Percentiles rank a stretch among this genome's conserved stretches.
These are phyloP conservation scores for Heliconius hermathena DNA, from an alignment of 1,140 invertebrate genomes.

Conservation along the genomic window DNA sequence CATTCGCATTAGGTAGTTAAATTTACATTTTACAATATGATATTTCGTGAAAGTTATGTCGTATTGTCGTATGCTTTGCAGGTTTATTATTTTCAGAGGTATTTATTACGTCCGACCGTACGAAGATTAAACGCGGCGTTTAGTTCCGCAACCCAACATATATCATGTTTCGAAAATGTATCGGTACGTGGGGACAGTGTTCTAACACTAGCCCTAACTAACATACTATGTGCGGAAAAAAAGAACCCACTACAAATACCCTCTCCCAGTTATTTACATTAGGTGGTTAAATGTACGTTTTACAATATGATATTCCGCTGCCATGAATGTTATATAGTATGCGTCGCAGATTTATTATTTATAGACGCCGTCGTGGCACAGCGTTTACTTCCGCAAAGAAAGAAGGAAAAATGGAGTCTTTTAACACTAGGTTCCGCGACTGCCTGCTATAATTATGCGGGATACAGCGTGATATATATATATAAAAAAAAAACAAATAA, in stretches of 20 bases:
- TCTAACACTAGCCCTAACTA: no score
- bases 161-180: no score
- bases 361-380: neutral
- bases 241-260: no score
- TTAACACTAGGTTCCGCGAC: no score
- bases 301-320: neutral
- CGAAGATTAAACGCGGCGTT: constrained; percentile 33
- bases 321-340: neutral
- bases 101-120: neutral
- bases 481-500: no score
- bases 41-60: constrained; percentile 64
- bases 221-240: no score
- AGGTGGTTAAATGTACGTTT: constrained; percentile 77
- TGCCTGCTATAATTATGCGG: no score
- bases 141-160: neutral
- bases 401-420: no score
- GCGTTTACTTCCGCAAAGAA: constrained; percentile 35
- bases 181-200: no score
- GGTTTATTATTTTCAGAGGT: no score
- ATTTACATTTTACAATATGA: constrained; percentile 66
- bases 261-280: constrained; percentile 55
- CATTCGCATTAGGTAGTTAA: constrained; percentile 77
- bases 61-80: constrained; percentile 46
- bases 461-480: no score
- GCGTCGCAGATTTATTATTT: neutral